Evolutionary conservation across 2,113 vertebrate species (phyloP), one percentile per base, ranked within the genome.

Genomic region (Arizona elegans): DNA sequence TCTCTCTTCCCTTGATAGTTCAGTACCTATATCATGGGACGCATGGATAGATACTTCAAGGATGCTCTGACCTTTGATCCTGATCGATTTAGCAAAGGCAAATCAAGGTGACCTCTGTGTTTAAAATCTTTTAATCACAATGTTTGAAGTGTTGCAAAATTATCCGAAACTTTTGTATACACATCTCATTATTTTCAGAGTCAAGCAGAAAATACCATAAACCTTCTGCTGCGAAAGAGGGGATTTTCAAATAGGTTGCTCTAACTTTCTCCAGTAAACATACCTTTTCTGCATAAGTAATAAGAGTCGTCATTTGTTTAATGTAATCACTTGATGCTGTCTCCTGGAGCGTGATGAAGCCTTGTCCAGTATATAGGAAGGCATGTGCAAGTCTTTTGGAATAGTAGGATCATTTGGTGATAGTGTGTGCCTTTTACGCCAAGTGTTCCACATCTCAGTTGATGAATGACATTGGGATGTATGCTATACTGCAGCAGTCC

Each of bases 1-100:
- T 3, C 12, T 58, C 62, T 85, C 19, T 92, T 85, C 19, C 24
- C 24, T 56, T 86, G 9, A 43, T 97, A 99, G 99, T 97, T 99
- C 85, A 98, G 90, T 97, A 97, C 97, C 58, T 99, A 98, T 0
- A 58, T 97, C 88, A 96, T 97, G 94, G 98, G 98, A 52, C 98
- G 99, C 86, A 95, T 99, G 98, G 98, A 98, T 13, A 97, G 70
- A 52, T 98, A 98, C 97, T 99, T 99, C 93, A 98, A 98, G 95
- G 98, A 99, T 92, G 98, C 99, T 0, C 93, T 98, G 95, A 98
- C 86, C 86, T 99, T 99, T 96, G 97, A 99, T 95, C 99, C 99
- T 1, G 98, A 99, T 38, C 98, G 98, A 97, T 99, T 99, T 94
- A 94, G 98, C 95, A 98, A 98, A 65, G 98, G 98, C 94, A 98